Percentiles rank a stretch among this genome's conserved stretches.
Conservation (phyloP, 1,140 invertebrate species). For the Bicyclus anynana region DNA sequence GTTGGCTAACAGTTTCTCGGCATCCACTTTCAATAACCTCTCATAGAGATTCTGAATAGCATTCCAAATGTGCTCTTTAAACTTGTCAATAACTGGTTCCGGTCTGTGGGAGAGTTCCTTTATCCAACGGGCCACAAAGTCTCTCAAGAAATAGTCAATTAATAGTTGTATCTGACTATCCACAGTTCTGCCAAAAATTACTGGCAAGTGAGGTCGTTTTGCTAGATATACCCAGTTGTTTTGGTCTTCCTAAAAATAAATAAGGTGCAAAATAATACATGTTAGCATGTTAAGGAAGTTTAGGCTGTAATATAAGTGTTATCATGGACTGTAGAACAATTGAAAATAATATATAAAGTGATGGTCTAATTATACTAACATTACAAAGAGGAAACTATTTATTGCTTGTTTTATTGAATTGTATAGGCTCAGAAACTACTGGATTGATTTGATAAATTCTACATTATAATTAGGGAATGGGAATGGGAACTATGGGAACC, state of each 20-base stretch:
- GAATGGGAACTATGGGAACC: no score
- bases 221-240: slow-evolving; percentile 48
- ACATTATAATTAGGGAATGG: no score
- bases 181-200: slow-evolving; percentile 88
- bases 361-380: no score
- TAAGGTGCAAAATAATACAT: background rate
- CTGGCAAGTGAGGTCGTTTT: slow-evolving; percentile 79
- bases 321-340: no score
- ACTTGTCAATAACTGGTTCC: slow-evolving; percentile 79
- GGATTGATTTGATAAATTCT: no score
- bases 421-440: no score
- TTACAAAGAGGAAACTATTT: no score
- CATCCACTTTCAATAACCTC: slow-evolving; percentile 85
- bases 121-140: slow-evolving; percentile 88
- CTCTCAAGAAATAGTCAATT: slow-evolving; percentile 86
- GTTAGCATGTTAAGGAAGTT: no score
- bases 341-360: no score
- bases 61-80: slow-evolving; percentile 90
- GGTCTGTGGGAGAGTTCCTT: slow-evolving; percentile 81
- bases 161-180: slow-evolving; percentile 90
- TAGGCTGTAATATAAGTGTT: no score
- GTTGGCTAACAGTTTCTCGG: slow-evolving; percentile 88
- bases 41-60: slow-evolving; percentile 84
- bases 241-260: slow-evolving; percentile 54
- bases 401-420: no score